These are phyloP conservation scores for silkworm (Bombyx mori) DNA, from an alignment of 1,140 invertebrate species.

Conservation along the genomic window DNA sequence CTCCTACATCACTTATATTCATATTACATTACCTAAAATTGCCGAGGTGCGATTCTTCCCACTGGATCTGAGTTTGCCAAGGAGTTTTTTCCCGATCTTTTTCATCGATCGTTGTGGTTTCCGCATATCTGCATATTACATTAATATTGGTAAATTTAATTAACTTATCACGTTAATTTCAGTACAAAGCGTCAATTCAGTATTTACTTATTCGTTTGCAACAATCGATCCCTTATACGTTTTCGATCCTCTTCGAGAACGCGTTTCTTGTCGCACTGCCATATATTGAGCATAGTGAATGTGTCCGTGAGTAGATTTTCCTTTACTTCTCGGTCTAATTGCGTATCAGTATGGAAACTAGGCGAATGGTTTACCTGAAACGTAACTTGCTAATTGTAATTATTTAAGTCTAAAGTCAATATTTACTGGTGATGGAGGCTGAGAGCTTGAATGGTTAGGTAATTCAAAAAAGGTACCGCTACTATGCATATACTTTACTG, in stretches of 20 bases:
- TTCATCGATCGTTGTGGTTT: constrained; percentile 47
- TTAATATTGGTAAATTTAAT: background rate
- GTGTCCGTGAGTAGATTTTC: constrained; percentile 86
- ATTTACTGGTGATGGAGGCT: too few species aligned
- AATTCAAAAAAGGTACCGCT: too few species aligned
- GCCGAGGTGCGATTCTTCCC: constrained; percentile 84
- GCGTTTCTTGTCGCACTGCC: constrained; percentile 82
- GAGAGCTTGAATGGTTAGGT: too few species aligned
- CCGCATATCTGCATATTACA: constrained; percentile 32
- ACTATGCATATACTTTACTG: too few species aligned
- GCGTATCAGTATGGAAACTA: constrained; percentile 89
- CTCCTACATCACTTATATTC: too few species aligned
- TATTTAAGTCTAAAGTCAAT: too few species aligned
- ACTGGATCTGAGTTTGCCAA: constrained; percentile 77
- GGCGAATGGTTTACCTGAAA: constrained; percentile 89
- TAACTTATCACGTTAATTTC: background rate
- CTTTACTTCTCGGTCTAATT: constrained; percentile 88
- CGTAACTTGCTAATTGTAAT: too few species aligned
- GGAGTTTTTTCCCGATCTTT: constrained; percentile 59
- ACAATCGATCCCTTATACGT: constrained; percentile 75
- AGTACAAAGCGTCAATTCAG: background rate
- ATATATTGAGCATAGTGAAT: constrained; percentile 86
- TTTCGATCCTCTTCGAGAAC: constrained; percentile 81
- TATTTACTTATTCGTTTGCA: constrained; percentile 69
- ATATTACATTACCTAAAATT: constrained; percentile 74